Base-by-base conservation (phyloP, 2,888 invertebrate genomes). In the Drosophila formosana region DNA sequence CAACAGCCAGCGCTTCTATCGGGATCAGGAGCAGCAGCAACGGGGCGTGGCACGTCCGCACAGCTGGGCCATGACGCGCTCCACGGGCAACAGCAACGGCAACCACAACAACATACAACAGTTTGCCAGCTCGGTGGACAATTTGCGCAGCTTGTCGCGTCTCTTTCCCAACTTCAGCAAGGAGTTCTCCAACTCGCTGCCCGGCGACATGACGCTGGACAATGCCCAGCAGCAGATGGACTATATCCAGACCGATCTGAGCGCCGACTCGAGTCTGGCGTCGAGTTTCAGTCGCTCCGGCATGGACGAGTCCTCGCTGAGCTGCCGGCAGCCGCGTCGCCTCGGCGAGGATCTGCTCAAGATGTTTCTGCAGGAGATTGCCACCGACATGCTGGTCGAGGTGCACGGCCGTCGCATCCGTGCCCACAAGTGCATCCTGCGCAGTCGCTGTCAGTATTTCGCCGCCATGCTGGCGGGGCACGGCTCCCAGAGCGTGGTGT, bases 321-420 rank as follows among this genome's bases (percentile, higher is more conserved):
- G 93, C 7, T 92, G 91, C 58, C 90, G 92, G n/a, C 94, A 90
- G 91, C 93, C 93, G 92, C 94, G 94, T 8, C 94, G 96, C 46
- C 93, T 98, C 8, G 98, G 98, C 0, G 96, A 97, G 89, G 98
- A 98, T 92, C 93, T 98, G 58, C 93, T 98, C 30, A 94, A 97
- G 75, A 98, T 98, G 98, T 98, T 98, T 91, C 92, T 97, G 70
- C 97, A 97, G 89, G 97, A 97, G 93, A 96, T 97, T 61, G 97
- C 97, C 75, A 96, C 98, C 0, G 98, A 98, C 90, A 97, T 97
- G 47, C 95, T 95, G 4, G 95, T 97, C 8, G 96, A 97, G 91
- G 97, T 97, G 9, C 95, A 95, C 45, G 97, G 97, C 0, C 94
- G 96, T 53, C 94, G 96, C 55, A 95, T 98, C 53, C 96, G 96